Base-by-base conservation (phyloP, 92 coral and sea anemone genomes). In the Bergia puertoricense region DNA sequence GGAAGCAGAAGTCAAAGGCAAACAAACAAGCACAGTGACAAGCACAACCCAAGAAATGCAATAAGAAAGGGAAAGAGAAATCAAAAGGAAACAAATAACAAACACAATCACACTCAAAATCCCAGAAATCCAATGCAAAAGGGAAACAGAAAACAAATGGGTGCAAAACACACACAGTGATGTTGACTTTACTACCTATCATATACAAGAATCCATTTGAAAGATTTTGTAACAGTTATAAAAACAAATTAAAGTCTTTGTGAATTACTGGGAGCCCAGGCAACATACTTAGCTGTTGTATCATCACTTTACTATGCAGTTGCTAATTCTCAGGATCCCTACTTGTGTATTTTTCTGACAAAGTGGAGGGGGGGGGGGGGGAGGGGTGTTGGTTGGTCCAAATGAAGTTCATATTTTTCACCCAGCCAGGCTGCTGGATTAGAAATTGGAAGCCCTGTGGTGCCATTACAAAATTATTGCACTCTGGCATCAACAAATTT, bases 1-100 rank as follows among this genome's bases (percentile, higher is more conserved):
- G 50, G 37, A 80, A 80, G 73, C 85, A 80, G 37, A 80, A 80
- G 30, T 80, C 73, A 80, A 80, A 56, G 84, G 54, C 54, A 80
- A 54, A 71, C 84, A 54, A 80, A 51, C 36, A 71, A 46, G 51
- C 83, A 51, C 83, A 79, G 83, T 48, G 68, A 51, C 5, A 69
- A 51, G 23, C 83, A 79, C 51, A 79, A 79, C 68, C 83, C 83
- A 79, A 79, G 68, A 79, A 79, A 79, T 69, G 30, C 68, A 13
- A 79, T 79, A 69, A 69, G 51, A 79, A 44, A 79, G 83, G 69
- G 46, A 51, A 51, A 45, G 23, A 45, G 72, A 80, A 80, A 51
- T 30, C 30, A 30, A 30, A 30, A 30, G 30, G 30, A 30, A 30
- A 30, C 30, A 30, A 30, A 30, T 30, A 30, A 30, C 30, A 30